Conservation (phyloP, 30 jellyfish, hydroid and myxozoan genomes). For the Rhopilema esculentum region DNA sequence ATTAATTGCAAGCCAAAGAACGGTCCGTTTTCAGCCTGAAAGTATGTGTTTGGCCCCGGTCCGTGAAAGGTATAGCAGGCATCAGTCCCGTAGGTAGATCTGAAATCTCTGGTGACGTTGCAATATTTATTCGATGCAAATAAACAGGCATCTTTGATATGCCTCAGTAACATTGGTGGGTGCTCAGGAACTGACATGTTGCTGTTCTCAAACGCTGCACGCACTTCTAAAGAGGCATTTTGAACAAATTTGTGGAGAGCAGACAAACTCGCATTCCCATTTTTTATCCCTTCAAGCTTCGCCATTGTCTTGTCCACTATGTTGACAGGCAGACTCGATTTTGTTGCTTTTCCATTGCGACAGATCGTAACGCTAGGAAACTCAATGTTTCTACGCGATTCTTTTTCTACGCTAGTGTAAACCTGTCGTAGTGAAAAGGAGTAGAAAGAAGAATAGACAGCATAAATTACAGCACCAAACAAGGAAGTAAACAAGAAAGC, state of each 20-base stretch:
- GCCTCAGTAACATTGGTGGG: constrained; percentile 40
- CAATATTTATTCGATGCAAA: constrained; percentile 13
- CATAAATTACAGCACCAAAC: constrained; percentile 1
- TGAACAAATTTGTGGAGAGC: neutral
- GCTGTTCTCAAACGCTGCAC: constrained; percentile 33
- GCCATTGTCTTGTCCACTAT: neutral
- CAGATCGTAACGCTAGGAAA: constrained; percentile 69
- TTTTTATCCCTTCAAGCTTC: neutral
- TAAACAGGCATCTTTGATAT: constrained; percentile 9
- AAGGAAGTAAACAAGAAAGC: constrained; percentile 1
- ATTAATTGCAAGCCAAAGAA: constrained; percentile 34
- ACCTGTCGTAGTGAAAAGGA: constrained; percentile 31
- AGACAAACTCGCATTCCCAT: neutral
- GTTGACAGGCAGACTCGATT: constrained; percentile 17
- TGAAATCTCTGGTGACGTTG: constrained; percentile 43
- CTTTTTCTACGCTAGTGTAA: constrained; percentile 8
- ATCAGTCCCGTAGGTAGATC: constrained; percentile 13
- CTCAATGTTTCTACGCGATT: neutral
- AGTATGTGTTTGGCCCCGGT: neutral
- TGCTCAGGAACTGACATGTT: constrained; percentile 17
- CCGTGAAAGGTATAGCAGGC: constrained; percentile 46
- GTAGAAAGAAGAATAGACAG: neutral
- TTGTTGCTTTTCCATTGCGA: constrained; percentile 26
- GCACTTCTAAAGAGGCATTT: neutral
- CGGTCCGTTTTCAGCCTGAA: constrained; percentile 52